Evolutionary conservation across 35 echinoderm and acorn worm genomes (phyloP).

Genomic region (Patiria miniata): DNA sequence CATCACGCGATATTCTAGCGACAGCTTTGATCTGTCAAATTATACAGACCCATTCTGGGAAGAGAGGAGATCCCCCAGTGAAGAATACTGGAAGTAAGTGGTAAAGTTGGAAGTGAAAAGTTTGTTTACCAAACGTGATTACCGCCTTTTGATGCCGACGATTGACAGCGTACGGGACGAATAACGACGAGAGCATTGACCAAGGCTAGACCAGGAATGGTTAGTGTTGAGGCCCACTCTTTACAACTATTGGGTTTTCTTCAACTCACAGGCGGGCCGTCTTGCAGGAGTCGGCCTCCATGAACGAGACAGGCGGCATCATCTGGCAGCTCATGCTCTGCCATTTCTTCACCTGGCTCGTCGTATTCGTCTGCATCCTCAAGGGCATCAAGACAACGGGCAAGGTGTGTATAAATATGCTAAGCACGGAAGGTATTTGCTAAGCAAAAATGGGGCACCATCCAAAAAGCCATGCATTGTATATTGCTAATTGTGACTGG

Average conservation of each 20-base stretch:
- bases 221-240: too few species aligned
- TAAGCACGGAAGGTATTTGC: too few species aligned
- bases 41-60: conserved; percentile 73
- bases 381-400: conserved; percentile 85
- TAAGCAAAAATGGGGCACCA: neutral
- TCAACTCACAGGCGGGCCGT: conserved; percentile 50
- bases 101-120: neutral
- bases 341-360: conserved; percentile 62
- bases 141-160: too few species aligned
- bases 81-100: conserved; percentile 99
- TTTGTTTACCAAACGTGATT: too few species aligned
- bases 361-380: conserved; percentile 67
- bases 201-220: too few species aligned
- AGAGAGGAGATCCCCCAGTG: conserved; percentile 59
- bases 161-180: too few species aligned
- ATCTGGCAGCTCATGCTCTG: conserved; percentile 79
- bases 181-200: too few species aligned
- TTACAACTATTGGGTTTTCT: neutral
- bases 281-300: conserved; percentile 53
- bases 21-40: conserved; percentile 32
- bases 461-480: too few species aligned
- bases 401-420: conserved; percentile 73
- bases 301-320: conserved; percentile 72
- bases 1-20: conserved; percentile 55
- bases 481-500: too few species aligned